Percentiles rank a stretch among this genome's conserved stretches.
These are phyloP conservation scores for Eristalis intricaria DNA, from an alignment of 2,888 invertebrate species.

Conservation along the genomic window DNA sequence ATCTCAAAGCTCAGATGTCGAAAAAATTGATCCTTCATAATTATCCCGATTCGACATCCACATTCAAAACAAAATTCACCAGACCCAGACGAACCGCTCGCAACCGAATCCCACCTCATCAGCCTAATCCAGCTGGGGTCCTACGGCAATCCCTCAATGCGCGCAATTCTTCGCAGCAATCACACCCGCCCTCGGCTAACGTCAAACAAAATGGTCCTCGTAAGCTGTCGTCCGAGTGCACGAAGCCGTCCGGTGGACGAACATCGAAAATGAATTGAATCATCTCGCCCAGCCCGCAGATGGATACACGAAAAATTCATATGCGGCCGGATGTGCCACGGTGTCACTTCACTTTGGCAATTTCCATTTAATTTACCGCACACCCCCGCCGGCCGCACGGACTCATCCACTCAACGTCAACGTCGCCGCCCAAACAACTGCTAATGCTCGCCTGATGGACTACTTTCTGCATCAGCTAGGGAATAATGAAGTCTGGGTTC, in stretches of 20 bases:
- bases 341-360: constrained; percentile 43
- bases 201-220: constrained; percentile 3
- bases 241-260: constrained; percentile 29
- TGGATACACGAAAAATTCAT: constrained; percentile 7
- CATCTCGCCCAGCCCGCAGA: constrained; percentile 8
- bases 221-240: not conserved
- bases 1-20: too few species aligned
- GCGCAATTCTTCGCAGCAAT: constrained; percentile 12
- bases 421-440: not conserved
- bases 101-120: not conserved
- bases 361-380: constrained; percentile 46
- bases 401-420: not conserved
- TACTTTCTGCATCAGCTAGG: constrained; percentile 10
- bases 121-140: not conserved
- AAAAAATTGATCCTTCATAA: too few species aligned
- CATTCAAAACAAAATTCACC: too few species aligned
- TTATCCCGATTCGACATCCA: too few species aligned
- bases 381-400: too few species aligned
- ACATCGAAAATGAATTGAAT: constrained; percentile 50
- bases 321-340: not conserved
- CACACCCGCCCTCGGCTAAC: not conserved
- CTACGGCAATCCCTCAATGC: not conserved
- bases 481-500: constrained; percentile 26
- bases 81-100: not conserved
- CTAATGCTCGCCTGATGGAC: constrained; percentile 42